Percentiles rank a stretch among this genome's conserved stretches.
phyloP scores from a whole-genome alignment of 2,113 vertebrate genomes.

The Chaenogobius annularis region DNA sequence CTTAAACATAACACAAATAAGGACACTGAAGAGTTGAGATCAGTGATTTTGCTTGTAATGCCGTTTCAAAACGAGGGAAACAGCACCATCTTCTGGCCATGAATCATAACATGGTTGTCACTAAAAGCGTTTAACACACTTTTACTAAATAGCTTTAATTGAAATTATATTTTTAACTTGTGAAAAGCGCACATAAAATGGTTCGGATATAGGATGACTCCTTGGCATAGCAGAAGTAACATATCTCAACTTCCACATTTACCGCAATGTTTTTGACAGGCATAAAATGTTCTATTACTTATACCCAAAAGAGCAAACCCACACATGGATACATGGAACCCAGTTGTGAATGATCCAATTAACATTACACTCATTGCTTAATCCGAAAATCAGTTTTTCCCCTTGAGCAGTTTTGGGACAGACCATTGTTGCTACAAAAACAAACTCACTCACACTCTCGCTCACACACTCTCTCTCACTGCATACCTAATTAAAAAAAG shows the following conservation, averaged over 20 bases:
- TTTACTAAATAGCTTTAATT: too few relatives aligned
- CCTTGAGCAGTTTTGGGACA: not conserved
- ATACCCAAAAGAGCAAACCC: too few relatives aligned
- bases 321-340: too few relatives aligned
- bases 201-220: not conserved
- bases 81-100: conserved; percentile 39
- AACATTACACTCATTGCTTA: too few relatives aligned
- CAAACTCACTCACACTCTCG: not conserved
- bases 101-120: too few relatives aligned
- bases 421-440: not conserved
- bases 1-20: not conserved
- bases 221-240: too few relatives aligned
- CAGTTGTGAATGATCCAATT: too few relatives aligned
- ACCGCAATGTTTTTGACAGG: not conserved
- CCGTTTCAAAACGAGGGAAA: not conserved
- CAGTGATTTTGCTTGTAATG: not conserved
- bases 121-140: too few relatives aligned
- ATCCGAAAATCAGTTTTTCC: not conserved
- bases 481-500: not conserved
- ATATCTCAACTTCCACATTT: not conserved
- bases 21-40: not conserved
- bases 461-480: too few relatives aligned
- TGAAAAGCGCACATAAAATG: too few relatives aligned
- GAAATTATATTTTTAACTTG: too few relatives aligned
- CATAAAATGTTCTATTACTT: too few relatives aligned